Base-by-base conservation (phyloP, 2,113 vertebrate genomes). In the Gymnorhina tibicen region DNA sequence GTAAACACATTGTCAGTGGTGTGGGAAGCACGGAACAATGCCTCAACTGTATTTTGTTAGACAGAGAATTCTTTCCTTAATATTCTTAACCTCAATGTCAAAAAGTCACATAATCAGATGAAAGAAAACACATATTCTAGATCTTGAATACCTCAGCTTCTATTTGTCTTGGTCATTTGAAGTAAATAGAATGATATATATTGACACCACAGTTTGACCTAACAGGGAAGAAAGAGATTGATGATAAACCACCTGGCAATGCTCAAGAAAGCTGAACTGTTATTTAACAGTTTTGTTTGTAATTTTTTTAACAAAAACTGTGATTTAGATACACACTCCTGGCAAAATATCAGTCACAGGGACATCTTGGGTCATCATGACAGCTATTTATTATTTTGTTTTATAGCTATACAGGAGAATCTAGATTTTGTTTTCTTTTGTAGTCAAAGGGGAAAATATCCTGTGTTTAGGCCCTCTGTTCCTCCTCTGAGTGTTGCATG, bases 281-380 rank as follows among this genome's bases (percentile, higher is more conserved):
- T 85, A 41, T 74, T 74, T 70, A 86, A 60, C 19, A 17, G 26
- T 18, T 70, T 21, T 42, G 2, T 59, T 87, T 53, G 7, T 33
- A 35, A 8, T 35, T 27, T n/a, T 79, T 92, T 91, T 33, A 60
- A 10, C 10, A 72, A 50, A 68, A 78, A n/a, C 11, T 35, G 30
- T 33, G 32, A 66, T 39, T 73, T 60, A 68, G n/a, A 37, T 41
- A 35, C 4, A 33, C 0, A 1, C 23, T 73, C 0, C 49, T 69
- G 20, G 53, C 22, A 74, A 86, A 87, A 68, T 23, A 68, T 4
- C 32, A 28, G 28, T 32, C 18, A 22, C 12, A 30, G 28, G 58
- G 58, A 21, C 15, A 41, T 79, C 23, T 81, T 72, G 32, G n/a
- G 11, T 79, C 16, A 66, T 80, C 33, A 11, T 35, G 13, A 49